Evolutionary conservation across 53 echinoderm and acorn worm species (phyloP).

Genomic region (Stichopus horrens): DNA sequence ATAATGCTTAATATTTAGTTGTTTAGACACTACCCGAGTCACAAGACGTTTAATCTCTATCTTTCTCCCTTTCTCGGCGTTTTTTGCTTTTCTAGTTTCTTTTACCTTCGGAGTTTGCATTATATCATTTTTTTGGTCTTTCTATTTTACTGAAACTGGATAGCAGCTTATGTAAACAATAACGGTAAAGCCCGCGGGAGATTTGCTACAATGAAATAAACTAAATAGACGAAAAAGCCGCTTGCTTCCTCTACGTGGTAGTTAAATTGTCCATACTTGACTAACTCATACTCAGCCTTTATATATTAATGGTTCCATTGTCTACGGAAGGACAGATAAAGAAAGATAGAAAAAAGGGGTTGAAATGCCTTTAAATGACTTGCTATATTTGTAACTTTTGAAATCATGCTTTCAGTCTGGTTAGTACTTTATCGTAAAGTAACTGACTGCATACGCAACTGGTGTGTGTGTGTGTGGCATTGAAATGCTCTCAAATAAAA

Average conservation of each 20-base stretch:
- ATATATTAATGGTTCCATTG: slow-evolving; percentile 38
- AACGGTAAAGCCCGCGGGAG: neutral
- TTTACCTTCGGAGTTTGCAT: slow-evolving; percentile 12
- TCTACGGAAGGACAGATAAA: neutral
- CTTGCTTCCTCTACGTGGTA: neutral
- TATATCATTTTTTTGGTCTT: slow-evolving; percentile 6
- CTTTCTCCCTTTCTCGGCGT: neutral
- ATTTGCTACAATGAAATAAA: neutral
- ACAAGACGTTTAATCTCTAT: neutral
- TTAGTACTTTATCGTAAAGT: too few relatives aligned
- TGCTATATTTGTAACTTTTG: neutral
- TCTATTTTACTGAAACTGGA: slow-evolving; percentile 15
- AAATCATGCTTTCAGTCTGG: neutral
- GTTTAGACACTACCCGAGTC: neutral
- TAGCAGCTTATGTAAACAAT: slow-evolving; percentile 29
- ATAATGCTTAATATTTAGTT: neutral
- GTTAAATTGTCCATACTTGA: slow-evolving; percentile 37
- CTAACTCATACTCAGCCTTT: neutral
- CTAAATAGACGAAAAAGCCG: neutral
- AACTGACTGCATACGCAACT: neutral
- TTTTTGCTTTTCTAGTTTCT: neutral
- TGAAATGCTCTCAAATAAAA: too few relatives aligned
- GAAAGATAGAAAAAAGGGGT: neutral
- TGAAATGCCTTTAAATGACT: neutral
- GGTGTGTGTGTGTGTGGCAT: neutral